phyloP scores from a whole-genome alignment of 1,140 invertebrate genomes.

The Rhynchophorus ferrugineus region DNA sequence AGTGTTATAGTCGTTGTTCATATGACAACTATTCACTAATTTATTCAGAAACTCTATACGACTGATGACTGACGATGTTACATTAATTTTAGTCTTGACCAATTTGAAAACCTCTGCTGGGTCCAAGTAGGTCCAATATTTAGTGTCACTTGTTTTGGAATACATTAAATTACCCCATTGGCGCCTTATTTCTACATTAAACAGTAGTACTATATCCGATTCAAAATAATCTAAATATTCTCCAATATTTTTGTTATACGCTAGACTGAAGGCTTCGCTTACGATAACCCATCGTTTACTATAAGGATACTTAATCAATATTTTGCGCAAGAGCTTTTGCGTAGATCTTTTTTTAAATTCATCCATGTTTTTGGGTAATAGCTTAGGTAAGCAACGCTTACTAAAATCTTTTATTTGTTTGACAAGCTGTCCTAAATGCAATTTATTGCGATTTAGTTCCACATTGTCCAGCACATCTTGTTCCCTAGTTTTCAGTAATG shows the following conservation, averaged over 20 bases:
- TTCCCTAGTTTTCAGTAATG: background rate
- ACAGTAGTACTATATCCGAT: background rate
- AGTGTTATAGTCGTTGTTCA: slow-evolving; percentile 8
- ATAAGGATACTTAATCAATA: slow-evolving; percentile 3
- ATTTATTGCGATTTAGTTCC: background rate
- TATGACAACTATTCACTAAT: slow-evolving; percentile 4
- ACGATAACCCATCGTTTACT: slow-evolving; percentile 9
- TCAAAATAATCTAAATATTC: slow-evolving; percentile 3
- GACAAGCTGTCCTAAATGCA: background rate
- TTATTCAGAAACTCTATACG: background rate
- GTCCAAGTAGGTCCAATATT: background rate
- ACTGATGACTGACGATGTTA: background rate
- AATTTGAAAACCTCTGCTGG: slow-evolving; percentile 2
- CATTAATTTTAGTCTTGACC: slow-evolving; percentile 9
- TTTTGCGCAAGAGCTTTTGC: background rate
- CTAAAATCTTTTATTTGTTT: slow-evolving; percentile 9
- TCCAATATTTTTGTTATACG: slow-evolving; percentile 7
- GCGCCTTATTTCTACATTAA: slow-evolving; percentile 1
- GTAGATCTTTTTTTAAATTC: background rate
- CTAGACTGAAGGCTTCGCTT: background rate
- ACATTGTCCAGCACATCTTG: slow-evolving; percentile 8
- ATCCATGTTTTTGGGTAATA: slow-evolving; percentile 2
- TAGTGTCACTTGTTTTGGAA: background rate
- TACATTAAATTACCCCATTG: slow-evolving; percentile 8
- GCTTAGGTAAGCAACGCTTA: slow-evolving; percentile 5